phyloP scores from a whole-genome alignment of 2,797 vertebrate species.

The Sebastes miniatus region DNA sequence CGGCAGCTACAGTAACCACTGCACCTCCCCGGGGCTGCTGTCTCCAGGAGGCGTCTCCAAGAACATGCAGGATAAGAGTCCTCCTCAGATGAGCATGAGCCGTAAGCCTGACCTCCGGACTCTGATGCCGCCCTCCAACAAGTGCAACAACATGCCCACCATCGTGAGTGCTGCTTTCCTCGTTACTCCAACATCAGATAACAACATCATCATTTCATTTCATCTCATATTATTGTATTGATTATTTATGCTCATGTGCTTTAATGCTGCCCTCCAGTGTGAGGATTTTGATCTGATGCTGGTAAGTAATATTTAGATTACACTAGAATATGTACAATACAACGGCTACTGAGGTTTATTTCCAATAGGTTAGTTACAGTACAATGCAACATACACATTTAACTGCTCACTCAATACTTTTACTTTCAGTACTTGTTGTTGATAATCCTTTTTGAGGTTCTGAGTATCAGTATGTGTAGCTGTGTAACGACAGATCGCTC shows the following conservation, averaged over 20 bases:
- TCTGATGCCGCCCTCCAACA: slow-evolving; percentile 91
- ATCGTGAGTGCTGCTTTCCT: slow-evolving; percentile 78
- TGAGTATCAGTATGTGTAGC: neutral
- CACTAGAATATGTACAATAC: no score
- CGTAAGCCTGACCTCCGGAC: slow-evolving; percentile 94
- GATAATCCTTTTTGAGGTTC: neutral
- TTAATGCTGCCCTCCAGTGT: slow-evolving; percentile 88
- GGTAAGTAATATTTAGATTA: slow-evolving; percentile 37
- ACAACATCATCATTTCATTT: neutral
- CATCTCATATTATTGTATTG: rapidly evolving
- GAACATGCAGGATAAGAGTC: slow-evolving; percentile 93
- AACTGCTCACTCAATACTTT: no score
- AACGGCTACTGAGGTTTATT: no score
- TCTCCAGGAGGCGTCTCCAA: slow-evolving; percentile 90
- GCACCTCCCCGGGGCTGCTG: slow-evolving; percentile 93
- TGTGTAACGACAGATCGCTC: neutral
- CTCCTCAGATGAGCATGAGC: slow-evolving; percentile 89
- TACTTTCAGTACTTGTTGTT: neutral
- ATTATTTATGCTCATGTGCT: slow-evolving; percentile 14
- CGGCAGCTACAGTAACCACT: slow-evolving; percentile 87
- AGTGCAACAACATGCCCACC: slow-evolving; percentile 88
- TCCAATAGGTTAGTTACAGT: no score
- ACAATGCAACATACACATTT: no score
- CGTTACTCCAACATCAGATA: no score
- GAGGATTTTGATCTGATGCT: slow-evolving; percentile 83